phyloP scores from a whole-genome alignment of 2,113 vertebrate species.

The Delphinus delphis region DNA sequence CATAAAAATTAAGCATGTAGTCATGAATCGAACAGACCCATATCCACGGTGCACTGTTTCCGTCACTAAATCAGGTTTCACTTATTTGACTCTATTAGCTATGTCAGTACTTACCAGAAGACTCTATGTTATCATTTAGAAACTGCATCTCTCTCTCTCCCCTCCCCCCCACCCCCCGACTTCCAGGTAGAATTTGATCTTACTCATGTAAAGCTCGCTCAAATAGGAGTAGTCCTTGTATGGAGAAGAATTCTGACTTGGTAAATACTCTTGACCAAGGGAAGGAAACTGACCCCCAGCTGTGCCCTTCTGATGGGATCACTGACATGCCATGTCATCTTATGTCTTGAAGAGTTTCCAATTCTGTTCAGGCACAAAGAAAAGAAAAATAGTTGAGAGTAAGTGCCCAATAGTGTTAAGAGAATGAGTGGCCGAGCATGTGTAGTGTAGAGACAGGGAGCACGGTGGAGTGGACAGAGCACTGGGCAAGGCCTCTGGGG shows the following conservation, averaged over 20 bases:
- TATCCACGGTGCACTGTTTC: background rate
- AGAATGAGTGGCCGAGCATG: rapidly evolving
- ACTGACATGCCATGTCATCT: background rate
- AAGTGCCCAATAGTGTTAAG: background rate
- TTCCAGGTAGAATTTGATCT: background rate
- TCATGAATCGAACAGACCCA: background rate
- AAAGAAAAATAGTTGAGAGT: background rate
- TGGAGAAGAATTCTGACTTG: background rate
- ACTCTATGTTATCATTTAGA: background rate
- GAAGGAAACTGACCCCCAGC: background rate
- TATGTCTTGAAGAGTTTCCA: background rate
- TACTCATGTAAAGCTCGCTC: background rate
- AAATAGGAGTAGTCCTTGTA: background rate
- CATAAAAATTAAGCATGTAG: background rate
- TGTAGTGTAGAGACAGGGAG: background rate
- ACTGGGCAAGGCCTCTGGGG: background rate
- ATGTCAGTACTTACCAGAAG: background rate
- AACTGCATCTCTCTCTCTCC: background rate
- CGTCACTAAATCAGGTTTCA: constrained; percentile 2
- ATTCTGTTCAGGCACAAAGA: background rate
- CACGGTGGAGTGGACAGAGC: rapidly evolving
- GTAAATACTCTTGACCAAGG: background rate
- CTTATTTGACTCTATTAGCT: background rate
- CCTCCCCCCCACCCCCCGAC: rapidly evolving
- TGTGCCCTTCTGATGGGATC: background rate